Base-by-base conservation (phyloP, 2,888 invertebrate species). In the Pristionchus mayeri region DNA sequence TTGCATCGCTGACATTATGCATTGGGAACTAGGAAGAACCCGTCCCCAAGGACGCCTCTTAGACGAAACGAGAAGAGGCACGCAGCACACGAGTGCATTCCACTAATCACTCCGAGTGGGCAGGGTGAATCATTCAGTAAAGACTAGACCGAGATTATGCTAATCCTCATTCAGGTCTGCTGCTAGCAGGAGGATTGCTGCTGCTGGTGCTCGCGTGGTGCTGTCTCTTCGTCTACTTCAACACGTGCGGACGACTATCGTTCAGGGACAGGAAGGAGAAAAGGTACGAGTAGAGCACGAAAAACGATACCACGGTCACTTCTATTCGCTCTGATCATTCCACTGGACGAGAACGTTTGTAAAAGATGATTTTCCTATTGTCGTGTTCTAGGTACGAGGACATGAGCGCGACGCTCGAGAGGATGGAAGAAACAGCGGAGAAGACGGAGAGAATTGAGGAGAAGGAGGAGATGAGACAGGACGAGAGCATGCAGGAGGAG, bases 141-240 rank as follows among this genome's bases (percentile, higher is more conserved):
- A n/a, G n/a, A n/a, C n/a, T n/a, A n/a, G n/a, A n/a, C n/a, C n/a
- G n/a, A n/a, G n/a, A n/a, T n/a, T n/a, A n/a, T n/a, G n/a, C n/a
- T n/a, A n/a, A n/a, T n/a, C n/a, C n/a, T n/a, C n/a, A n/a, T 44
- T 9, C 50, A 82, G 82, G 63, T 30, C 82, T 82, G 30, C 63
- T 82, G 6, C 27, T 82, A 11, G 82, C 63, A 16, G 82, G 63
- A 6, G 82, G 82, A 6, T 18, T 67, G 1, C 40, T 63, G 11
- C 18, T 82, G 4, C 82, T 82, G 48, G 9, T 82, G 34, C 16
- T 82, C 30, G 82, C 63, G n/a, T 82, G 82, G 82, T 63, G 60
- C 30, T 63, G 60, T 16, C 82, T 82, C 18, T 82, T 82, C 82
- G 24, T 82, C 3, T 82, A 82, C 63, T 60, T 50, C 60, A 82